Conservation (phyloP, 2,888 invertebrate genomes). For the Eutolmus rufibarbis region DNA sequence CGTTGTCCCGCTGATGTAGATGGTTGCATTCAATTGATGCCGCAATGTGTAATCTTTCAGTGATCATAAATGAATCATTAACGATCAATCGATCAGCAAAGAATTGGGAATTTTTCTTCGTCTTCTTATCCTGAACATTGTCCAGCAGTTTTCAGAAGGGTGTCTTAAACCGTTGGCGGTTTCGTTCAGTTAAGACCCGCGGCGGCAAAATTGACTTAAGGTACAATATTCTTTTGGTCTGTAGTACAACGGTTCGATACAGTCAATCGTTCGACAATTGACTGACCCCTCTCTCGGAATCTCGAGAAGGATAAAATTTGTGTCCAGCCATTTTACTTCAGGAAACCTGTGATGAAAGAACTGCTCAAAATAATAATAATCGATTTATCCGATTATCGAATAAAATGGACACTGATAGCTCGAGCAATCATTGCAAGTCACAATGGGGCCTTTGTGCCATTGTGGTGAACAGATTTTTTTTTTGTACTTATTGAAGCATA, state of each 20-base stretch:
- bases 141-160: not conserved
- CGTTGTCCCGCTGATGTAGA: conserved; percentile 7
- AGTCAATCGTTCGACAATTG: conserved; percentile 33
- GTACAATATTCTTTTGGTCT: not conserved
- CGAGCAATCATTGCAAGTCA: conserved; percentile 8
- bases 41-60: conserved; percentile 31
- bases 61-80: conserved; percentile 47
- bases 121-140: conserved; percentile 2
- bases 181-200: not conserved
- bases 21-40: conserved; percentile 4
- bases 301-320: conserved; percentile 14
- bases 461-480: not conserved
- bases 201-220: not conserved
- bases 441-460: conserved; percentile 12
- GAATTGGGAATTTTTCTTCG: conserved; percentile 31
- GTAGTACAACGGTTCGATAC: not conserved
- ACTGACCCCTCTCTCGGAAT: conserved; percentile 2
- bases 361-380: conserved; percentile 25
- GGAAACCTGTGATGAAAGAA: conserved; percentile 33
- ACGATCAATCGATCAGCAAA: conserved; percentile 45
- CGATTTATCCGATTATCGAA: conserved; percentile 2
- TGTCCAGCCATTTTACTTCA: not conserved
- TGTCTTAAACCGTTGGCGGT: not conserved
- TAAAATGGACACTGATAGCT: conserved; percentile 20
- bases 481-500: not conserved